A percentile compares a stretch with the other conserved stretches of the same genome.
Conservation (phyloP, 2,888 invertebrate species). For the Molorchus minor region DNA sequence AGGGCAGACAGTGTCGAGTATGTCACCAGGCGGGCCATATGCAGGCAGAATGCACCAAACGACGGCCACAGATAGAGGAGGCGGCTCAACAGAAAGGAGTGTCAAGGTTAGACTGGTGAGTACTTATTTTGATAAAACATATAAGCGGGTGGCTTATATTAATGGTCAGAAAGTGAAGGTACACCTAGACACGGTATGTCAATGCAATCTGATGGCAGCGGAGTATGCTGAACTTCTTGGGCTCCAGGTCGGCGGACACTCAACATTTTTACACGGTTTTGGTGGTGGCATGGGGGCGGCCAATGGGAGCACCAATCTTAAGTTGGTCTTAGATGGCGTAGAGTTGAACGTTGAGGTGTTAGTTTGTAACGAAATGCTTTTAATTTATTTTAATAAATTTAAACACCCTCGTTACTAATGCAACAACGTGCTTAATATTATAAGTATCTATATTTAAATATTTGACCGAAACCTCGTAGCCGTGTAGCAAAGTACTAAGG, state of each 20-base stretch:
- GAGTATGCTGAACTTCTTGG: neutral
- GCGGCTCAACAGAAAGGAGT: too few species aligned
- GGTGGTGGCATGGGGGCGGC: neutral
- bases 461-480: too few species aligned
- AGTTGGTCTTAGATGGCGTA: neutral
- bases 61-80: too few species aligned
- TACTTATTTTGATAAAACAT: neutral
- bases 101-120: neutral
- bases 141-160: neutral
- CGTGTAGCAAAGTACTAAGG: too few species aligned
- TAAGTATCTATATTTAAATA: too few species aligned
- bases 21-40: too few species aligned
- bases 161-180: neutral
- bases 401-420: too few species aligned
- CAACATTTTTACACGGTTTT: neutral
- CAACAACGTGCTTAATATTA: too few species aligned
- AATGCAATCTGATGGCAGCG: neutral
- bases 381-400: too few species aligned
- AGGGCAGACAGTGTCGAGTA: neutral
- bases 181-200: neutral
- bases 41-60: too few species aligned
- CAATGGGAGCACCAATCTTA: neutral
- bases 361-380: too few species aligned
- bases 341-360: neutral
- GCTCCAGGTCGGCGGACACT: neutral